A percentile compares a stretch with the other conserved stretches of the same genome.
These are phyloP conservation scores for Tipula confusa DNA, from an alignment of 2,888 invertebrate species.

Conservation along the genomic window DNA sequence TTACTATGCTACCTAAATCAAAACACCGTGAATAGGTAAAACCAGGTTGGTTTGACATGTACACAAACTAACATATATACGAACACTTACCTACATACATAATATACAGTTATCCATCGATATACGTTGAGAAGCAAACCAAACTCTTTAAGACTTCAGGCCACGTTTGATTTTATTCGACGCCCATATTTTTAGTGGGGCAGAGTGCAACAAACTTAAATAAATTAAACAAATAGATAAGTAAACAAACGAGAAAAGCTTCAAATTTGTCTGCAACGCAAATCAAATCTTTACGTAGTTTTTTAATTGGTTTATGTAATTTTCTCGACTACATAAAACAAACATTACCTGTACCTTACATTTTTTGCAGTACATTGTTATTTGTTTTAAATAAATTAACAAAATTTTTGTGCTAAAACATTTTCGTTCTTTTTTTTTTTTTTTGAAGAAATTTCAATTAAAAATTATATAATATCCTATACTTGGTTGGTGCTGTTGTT, in stretches of 20 bases:
- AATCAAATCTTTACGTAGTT: no score
- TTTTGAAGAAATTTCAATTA: background rate
- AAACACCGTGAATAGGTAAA: background rate
- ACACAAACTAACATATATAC: background rate
- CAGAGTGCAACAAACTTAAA: no score
- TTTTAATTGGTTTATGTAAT: background rate
- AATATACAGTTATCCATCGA: no score
- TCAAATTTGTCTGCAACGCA: no score
- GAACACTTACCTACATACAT: no score
- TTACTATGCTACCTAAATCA: background rate
- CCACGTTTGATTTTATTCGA: no score
- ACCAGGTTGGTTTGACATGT: background rate
- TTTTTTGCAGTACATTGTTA: background rate
- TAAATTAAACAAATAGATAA: no score
- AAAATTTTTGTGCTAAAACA: background rate
- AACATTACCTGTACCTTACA: background rate
- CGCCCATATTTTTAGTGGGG: no score
- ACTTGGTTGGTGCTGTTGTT: background rate
- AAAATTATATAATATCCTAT: background rate
- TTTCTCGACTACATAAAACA: background rate
- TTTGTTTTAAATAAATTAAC: conserved; percentile 3
- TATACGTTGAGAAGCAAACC: no score
- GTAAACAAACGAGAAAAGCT: no score
- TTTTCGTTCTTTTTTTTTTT: background rate
- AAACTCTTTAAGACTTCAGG: no score